phyloP scores from a whole-genome alignment of 2,888 invertebrate genomes.

The Lymantria monacha region DNA sequence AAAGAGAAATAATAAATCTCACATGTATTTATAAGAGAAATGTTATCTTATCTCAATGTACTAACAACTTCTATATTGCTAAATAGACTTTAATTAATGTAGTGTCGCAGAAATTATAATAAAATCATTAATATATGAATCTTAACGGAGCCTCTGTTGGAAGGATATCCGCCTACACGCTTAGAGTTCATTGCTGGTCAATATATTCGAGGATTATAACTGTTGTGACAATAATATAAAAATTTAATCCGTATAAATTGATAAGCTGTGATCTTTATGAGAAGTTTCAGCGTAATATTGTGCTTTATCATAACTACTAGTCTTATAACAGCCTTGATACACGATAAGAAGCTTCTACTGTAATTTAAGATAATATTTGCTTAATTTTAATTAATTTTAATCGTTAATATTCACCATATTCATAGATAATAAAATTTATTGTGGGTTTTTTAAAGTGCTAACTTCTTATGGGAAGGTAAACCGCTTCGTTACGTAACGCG shows the following conservation, averaged over 20 bases:
- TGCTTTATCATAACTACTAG: background rate
- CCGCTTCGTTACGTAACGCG: no score
- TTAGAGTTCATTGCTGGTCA: conserved; percentile 43
- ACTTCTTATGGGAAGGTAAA: no score
- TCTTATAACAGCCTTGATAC: background rate
- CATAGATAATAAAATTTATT: no score
- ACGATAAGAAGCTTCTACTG: no score
- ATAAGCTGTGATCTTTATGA: conserved; percentile 26
- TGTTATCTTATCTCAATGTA: conserved; percentile 19
- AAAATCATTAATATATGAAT: conserved; percentile 26
- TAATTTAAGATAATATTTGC: no score
- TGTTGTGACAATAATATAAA: conserved; percentile 35
- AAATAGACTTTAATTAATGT: conserved; percentile 25
- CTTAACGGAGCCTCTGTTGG: conserved; percentile 2
- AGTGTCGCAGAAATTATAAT: conserved; percentile 24
- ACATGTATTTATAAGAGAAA: conserved; percentile 9
- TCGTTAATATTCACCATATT: no score
- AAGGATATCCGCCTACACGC: conserved; percentile 16
- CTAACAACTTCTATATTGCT: conserved; percentile 11
- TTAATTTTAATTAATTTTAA: no score
- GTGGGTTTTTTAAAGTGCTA: no score
- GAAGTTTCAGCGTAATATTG: background rate
- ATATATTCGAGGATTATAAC: conserved; percentile 48
- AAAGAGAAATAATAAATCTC: conserved; percentile 18
- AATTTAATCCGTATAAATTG: conserved; percentile 37